phyloP scores from a whole-genome alignment of 2,113 vertebrate genomes.

The Anhinga rufa region DNA sequence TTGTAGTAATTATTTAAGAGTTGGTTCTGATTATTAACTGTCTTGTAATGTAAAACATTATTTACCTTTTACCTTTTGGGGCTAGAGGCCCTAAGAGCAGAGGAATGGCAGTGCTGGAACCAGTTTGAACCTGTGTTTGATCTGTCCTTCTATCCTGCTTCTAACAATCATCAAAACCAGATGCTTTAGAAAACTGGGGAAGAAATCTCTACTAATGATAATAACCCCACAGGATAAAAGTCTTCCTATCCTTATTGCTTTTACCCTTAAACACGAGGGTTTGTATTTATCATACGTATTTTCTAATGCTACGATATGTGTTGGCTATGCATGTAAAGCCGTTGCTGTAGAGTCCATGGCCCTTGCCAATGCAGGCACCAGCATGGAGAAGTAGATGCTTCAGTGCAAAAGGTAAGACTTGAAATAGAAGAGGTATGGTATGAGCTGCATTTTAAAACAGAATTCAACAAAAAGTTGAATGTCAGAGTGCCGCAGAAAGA shows the following conservation, averaged over 20 bases:
- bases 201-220: background rate
- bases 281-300: background rate
- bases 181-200: background rate
- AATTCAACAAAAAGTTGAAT: background rate
- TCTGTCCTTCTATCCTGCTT: background rate
- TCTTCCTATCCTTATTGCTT: background rate
- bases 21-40: background rate
- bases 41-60: background rate
- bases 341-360: background rate
- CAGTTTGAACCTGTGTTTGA: background rate
- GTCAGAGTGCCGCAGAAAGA: background rate
- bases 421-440: background rate
- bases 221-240: background rate
- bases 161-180: background rate
- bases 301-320: background rate
- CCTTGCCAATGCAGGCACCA: background rate
- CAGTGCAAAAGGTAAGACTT: background rate
- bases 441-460: background rate
- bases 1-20: background rate
- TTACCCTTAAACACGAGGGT: background rate
- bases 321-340: background rate
- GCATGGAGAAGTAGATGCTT: background rate
- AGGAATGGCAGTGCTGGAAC: background rate
- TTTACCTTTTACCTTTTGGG: background rate
- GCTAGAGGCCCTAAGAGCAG: background rate